Evolutionary conservation across 2,797 vertebrate genomes (phyloP).

Genomic region (Sebastes vulpes): DNA sequence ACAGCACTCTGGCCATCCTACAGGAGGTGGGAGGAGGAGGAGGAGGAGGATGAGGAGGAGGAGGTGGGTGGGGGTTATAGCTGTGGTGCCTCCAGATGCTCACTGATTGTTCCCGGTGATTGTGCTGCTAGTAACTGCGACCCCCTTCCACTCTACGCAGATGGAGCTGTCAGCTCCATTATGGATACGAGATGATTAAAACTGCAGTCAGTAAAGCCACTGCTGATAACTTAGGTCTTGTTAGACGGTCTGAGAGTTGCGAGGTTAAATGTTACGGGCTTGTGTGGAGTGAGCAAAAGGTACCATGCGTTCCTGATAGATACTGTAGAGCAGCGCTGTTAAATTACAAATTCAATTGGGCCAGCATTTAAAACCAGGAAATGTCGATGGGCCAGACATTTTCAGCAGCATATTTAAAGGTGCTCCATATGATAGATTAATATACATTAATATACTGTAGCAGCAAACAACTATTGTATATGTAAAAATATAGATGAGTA

Average conservation of each 20-base stretch:
- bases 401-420: too few relatives aligned
- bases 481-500: too few relatives aligned
- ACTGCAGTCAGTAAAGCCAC: slow-evolving; percentile 59
- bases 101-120: slow-evolving; percentile 72
- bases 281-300: neutral
- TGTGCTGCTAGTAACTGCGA: slow-evolving; percentile 56
- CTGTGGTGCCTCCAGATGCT: slow-evolving; percentile 69
- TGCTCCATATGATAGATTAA: too few relatives aligned
- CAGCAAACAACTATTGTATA: too few relatives aligned
- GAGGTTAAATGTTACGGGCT: slow-evolving; percentile 55
- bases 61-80: slow-evolving; percentile 10
- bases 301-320: neutral
- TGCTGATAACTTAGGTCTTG: slow-evolving; percentile 57
- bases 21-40: slow-evolving; percentile 3
- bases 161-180: slow-evolving; percentile 82
- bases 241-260: slow-evolving; percentile 40
- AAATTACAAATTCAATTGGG: neutral
- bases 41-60: neutral
- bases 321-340: neutral
- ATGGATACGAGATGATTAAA: slow-evolving; percentile 76
- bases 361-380: too few relatives aligned
- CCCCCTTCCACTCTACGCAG: slow-evolving; percentile 67
- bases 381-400: too few relatives aligned
- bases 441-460: too few relatives aligned
- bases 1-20: slow-evolving; percentile 26